Base-by-base conservation (phyloP, 1,140 invertebrate genomes). In the Condylostylus longicornis region DNA sequence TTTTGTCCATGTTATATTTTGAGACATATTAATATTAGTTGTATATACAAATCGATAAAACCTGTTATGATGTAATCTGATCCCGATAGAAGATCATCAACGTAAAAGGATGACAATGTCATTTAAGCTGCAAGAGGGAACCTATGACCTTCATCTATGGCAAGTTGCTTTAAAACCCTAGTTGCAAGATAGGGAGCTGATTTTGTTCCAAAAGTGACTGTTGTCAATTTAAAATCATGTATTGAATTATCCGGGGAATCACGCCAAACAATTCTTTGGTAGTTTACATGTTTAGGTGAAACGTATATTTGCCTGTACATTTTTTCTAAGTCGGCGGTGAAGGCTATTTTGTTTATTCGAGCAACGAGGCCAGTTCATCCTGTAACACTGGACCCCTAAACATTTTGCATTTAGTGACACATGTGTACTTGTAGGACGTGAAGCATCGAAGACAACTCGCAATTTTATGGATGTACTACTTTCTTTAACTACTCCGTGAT, bases 191-290 rank as follows among this genome's bases (percentile, higher is more conserved):
- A 62, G 6, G 57, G 45, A 7, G 56, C 51, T 20, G 47, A 42
- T 3, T 45, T 30, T n/a, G 45, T 50, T 0, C 63, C 63, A 40
- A 50, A 52, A 1, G 52, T 55, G 2, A 58, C 48, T 3, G 49
- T 51, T 5, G 15, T 21, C 15, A 44, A 17, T 18, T 37, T 10
- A 32, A 42, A 41, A 22, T 38, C 29, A 33, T 43, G 18, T 3
- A 47, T 25, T 13, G 15, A 12, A 15, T 38, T 18, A 8, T 27
- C 41, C 10, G 42, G 15, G 18, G 44, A 18, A n/a, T 46, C 14
- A 10, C 60, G 37, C 59, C 61, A 62, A 5, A 60, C 14, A 8
- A 63, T 58, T 34, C 54, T 38, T 41, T 62, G 58, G 37, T 37
- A 49, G 18, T 48, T 37, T 1, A n/a, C 9, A 18, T 45, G 35